phyloP scores from a whole-genome alignment of 2,888 invertebrate genomes.

The Trachelus tabidus region DNA sequence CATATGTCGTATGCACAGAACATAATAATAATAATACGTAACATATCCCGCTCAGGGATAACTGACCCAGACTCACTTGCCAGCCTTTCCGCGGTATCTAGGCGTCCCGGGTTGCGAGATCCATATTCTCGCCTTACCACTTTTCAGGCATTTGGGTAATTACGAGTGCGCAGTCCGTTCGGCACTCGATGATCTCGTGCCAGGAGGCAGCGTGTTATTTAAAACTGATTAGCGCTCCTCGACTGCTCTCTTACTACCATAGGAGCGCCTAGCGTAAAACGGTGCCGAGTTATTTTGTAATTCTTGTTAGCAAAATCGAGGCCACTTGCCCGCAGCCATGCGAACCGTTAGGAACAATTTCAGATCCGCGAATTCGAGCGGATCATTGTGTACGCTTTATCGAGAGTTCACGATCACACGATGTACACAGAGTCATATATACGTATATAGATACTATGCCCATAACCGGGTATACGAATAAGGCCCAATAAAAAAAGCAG shows the following conservation, averaged over 20 bases:
- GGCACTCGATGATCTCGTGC: not conserved
- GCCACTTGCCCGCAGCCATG: slow-evolving; percentile 26
- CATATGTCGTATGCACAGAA: not conserved
- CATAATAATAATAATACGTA: not conserved
- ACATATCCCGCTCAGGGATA: not conserved
- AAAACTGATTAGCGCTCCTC: slow-evolving; percentile 19
- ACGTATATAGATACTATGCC: not conserved
- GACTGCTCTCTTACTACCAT: not conserved
- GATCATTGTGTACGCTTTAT: not conserved
- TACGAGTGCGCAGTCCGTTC: not conserved
- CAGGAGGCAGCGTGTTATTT: slow-evolving; percentile 17
- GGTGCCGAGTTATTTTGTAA: slow-evolving; percentile 20
- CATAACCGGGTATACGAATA: not conserved
- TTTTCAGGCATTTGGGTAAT: slow-evolving; percentile 18
- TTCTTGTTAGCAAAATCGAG: slow-evolving; percentile 24
- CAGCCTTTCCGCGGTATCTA: not conserved
- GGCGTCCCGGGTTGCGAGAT: not conserved
- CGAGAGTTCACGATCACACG: not conserved
- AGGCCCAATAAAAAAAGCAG: not conserved
- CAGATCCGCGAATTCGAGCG: slow-evolving; percentile 28
- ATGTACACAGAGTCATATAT: not conserved
- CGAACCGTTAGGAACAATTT: slow-evolving; percentile 31
- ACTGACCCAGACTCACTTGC: slow-evolving; percentile 2
- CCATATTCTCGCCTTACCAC: not conserved
- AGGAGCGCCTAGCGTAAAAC: not conserved